Evolutionary conservation across 2,888 invertebrate species (phyloP), one percentile per base, ranked within the genome.

Genomic region (Hyposoter didymator): DNA sequence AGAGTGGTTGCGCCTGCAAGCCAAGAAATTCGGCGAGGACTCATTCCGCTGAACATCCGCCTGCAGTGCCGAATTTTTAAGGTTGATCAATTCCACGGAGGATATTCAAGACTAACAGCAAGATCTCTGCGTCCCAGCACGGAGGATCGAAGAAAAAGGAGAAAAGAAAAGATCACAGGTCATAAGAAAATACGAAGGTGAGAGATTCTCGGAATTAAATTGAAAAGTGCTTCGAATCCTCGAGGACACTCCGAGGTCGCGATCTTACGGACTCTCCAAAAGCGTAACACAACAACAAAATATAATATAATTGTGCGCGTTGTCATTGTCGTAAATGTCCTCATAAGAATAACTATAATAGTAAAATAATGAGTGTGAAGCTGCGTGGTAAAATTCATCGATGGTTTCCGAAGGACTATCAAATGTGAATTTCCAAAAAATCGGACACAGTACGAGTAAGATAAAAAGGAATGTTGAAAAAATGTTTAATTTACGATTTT

Each of bases 1-100:
- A 98, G 94, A 98, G 98, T 90, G 98, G 98, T n/a, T 98, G 98
- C 93, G 97, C 98, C 43, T 98, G 98, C 94, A 95, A 96, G 89
- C 96, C 96, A 43, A 96, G 97, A 91, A 94, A 93, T 90, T 92
- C 92, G 88, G 90, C 90, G 73, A 84, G 88, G 66, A 83, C 90
- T 73, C 84, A 87, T 69, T 85, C 90, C 83, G 91, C 91, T 64
- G 81, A 84, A 8, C 87, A 87, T 52, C 87, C 91, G 12, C 91
- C 93, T 66, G 87, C 89, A 52, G 88, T 92, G 45, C 93, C 93
- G 78, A 91, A 89, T 88, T 92, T 92, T 85, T 93, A 92, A 91
- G 75, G 84, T 59, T 22, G 28, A 43, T 10, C 8, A 59, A 59
- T 14, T 64, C 45, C 43, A 39, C 64, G 69, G 52, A n/a, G 55